These are phyloP conservation scores for Leptoclinus maculatus DNA, from an alignment of 2,797 vertebrate species.

Conservation along the genomic window DNA sequence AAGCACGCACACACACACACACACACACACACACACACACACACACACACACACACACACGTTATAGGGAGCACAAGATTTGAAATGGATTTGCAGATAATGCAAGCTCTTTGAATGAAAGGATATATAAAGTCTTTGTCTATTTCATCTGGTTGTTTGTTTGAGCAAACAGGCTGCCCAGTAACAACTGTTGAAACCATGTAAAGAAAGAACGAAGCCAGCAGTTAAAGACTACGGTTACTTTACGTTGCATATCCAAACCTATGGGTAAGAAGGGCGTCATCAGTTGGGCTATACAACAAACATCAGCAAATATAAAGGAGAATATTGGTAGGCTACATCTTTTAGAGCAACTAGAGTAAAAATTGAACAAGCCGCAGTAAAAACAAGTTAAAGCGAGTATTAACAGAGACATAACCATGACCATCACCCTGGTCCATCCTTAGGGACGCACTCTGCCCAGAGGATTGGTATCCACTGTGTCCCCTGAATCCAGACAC, in stretches of 20 bases:
- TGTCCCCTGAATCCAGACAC: slow-evolving; percentile 16
- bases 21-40: neutral
- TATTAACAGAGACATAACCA: neutral
- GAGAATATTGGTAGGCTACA: neutral
- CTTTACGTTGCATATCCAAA: neutral
- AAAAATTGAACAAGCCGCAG: neutral
- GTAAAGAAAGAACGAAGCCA: neutral
- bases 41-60: neutral
- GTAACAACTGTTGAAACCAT: neutral
- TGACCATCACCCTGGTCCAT: neutral
- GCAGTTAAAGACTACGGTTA: neutral
- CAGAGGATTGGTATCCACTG: neutral
- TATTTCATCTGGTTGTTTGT: no score
- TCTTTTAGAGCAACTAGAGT: neutral
- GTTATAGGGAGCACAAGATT: slow-evolving; percentile 9
- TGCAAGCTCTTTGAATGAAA: slow-evolving; percentile 11
- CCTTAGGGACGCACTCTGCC: neutral
- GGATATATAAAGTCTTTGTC: slow-evolving; percentile 17
- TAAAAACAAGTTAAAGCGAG: neutral
- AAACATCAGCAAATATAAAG: neutral
- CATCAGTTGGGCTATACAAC: neutral
- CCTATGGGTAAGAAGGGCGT: neutral
- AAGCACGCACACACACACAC: neutral
- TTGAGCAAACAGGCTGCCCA: neutral
- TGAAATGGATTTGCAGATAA: slow-evolving; percentile 39